Evolutionary conservation across 1,140 invertebrate genomes (phyloP).

Genomic region (Plectrocnemia conspersa): DNA sequence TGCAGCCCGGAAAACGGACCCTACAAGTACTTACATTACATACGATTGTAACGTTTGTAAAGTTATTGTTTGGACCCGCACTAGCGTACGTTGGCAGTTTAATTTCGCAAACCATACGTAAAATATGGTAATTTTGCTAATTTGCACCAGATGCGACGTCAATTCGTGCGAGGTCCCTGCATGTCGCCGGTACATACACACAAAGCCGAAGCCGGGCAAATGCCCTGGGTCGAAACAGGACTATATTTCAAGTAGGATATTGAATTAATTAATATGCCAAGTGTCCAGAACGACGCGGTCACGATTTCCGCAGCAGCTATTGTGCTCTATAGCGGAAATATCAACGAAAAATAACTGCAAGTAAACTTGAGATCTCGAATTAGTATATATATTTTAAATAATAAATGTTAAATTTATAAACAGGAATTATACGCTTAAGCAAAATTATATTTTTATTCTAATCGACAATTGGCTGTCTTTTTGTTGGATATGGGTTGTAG

Average conservation of each 20-base stretch:
- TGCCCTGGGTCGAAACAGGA: conserved; percentile 4
- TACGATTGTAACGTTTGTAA: conserved; percentile 6
- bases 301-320: too few species aligned
- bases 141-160: conserved; percentile 32
- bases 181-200: conserved; percentile 7
- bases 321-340: too few species aligned
- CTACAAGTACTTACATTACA: too few species aligned
- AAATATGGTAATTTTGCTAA: conserved; percentile 34
- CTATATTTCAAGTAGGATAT: conserved; percentile 15
- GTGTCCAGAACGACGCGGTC: conserved; percentile 12
- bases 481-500: too few species aligned
- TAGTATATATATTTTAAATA: too few species aligned
- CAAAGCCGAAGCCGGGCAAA: not conserved
- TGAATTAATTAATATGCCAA: conserved; percentile 20
- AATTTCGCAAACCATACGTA: conserved; percentile 28
- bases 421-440: too few species aligned
- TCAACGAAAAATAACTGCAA: too few species aligned
- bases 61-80: conserved; percentile 18
- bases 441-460: too few species aligned
- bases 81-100: conserved; percentile 15
- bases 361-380: too few species aligned
- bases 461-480: too few species aligned
- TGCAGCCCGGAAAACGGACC: too few species aligned
- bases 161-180: conserved; percentile 18
- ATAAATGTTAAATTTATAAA: too few species aligned